Evolutionary conservation across 2,113 vertebrate species (phyloP).

Genomic region (Etheostoma cragini): DNA sequence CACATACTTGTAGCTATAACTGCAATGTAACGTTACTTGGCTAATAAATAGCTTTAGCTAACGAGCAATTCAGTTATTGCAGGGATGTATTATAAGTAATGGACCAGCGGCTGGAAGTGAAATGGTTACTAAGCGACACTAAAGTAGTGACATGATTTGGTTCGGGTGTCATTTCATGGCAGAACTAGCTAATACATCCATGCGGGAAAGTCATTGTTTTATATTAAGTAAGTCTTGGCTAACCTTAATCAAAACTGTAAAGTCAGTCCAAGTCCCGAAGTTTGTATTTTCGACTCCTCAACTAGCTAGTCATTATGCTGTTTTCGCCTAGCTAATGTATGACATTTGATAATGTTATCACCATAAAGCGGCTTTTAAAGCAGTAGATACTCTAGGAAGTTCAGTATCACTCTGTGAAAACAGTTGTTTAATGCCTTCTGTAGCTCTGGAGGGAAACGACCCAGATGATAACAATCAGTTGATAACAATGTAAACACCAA

Average conservation of each 20-base stretch:
- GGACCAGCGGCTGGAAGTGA: background rate
- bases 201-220: background rate
- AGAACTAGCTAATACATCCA: too few species aligned
- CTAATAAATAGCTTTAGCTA: background rate
- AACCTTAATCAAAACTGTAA: background rate
- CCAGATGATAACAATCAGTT: background rate
- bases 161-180: too few species aligned
- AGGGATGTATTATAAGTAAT: background rate
- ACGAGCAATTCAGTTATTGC: too few species aligned
- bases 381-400: background rate
- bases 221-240: too few species aligned
- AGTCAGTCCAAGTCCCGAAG: background rate
- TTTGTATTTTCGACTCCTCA: background rate
- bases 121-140: slow-evolving; percentile 14
- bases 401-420: background rate
- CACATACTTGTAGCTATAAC: background rate
- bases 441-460: background rate
- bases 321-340: too few species aligned
- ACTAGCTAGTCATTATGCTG: background rate
- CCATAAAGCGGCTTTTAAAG: background rate
- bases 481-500: background rate
- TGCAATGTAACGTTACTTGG: background rate
- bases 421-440: too few species aligned
- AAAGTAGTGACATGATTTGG: background rate
- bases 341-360: too few species aligned